Base-by-base conservation (phyloP, 2,113 vertebrate genomes). In the Nothocercus nigrocapillus region DNA sequence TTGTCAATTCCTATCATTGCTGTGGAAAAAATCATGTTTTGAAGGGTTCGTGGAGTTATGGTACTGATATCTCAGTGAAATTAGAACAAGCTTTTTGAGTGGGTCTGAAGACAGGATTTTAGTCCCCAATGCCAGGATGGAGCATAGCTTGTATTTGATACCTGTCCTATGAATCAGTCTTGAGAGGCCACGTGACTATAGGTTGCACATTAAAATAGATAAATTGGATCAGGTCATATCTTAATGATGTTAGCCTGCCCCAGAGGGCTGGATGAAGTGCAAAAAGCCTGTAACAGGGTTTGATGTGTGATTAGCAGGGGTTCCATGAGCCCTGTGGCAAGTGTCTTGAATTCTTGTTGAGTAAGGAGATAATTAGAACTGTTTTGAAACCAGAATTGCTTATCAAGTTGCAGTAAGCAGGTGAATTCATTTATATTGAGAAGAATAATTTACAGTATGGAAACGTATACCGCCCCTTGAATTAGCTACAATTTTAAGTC, bases 401-500 rank as follows among this genome's bases (percentile, higher is more conserved):
- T 2, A 4, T 62, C 64, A 81, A 59, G 69, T 92, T 83, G 66
- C 51, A 80, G 51, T 73, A 77, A 94, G 68, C 49, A 81, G 76
- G 47, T 90, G 77, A 88, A 81, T 86, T 93, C 3, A 78, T 94
- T 88, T 63, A 1, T 63, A 56, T 1, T 63, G 80, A 70, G 91
- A 90, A 59, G 54, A 85, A 38, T 54, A 77, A 93, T 92, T 92
- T 63, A 67, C 1, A n/a, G 22, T 11, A 15, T 24, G 40, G 68
- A 47, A 49, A n/a, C 13, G 15, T 49, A 7, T 32, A 28, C 69
- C 2, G 0, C 86, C 64, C 66, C 62, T 80, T 58, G 56, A 80
- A 92, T 90, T 82, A 94, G 20, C 78, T 74, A 5, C 66, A 6
- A n/a, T 61, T 90, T 72, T 63, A 78, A 95, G 92, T 90, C 62